Conservation (phyloP, 2,113 vertebrate species). For the Ammodytes dubius region DNA sequence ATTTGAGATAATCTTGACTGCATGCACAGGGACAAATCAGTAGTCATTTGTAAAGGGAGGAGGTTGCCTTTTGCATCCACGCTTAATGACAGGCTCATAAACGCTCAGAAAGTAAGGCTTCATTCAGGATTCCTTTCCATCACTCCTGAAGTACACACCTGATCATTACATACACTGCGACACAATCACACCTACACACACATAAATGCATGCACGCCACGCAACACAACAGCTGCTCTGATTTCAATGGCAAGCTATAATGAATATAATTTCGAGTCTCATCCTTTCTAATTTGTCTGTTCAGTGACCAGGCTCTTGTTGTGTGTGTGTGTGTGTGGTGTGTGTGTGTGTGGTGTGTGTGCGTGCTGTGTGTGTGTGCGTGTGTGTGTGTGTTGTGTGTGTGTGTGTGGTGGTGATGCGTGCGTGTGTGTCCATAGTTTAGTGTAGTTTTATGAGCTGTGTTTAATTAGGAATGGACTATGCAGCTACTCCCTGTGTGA, state of each 20-base stretch:
- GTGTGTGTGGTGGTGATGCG: not conserved
- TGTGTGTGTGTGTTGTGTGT: not conserved
- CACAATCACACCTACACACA: constrained; percentile 18
- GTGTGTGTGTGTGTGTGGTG: not conserved
- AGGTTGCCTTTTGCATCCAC: constrained; percentile 12
- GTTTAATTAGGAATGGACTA: constrained; percentile 33
- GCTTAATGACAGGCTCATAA: constrained; percentile 34
- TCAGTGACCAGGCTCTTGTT: not conserved
- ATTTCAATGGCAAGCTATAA: constrained; percentile 53
- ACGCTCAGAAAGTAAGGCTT: constrained; percentile 10
- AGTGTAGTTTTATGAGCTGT: constrained; percentile 43
- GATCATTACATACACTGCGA: constrained; percentile 27
- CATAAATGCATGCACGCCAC: constrained; percentile 12
- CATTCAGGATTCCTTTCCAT: constrained; percentile 12
- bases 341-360: not conserved
- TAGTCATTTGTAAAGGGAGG: not conserved
- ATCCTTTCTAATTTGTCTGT: not conserved
- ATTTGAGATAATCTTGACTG: not conserved
- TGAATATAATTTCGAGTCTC: constrained; percentile 23
- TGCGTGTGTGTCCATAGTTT: not conserved
- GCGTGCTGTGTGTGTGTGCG: not conserved
- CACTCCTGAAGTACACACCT: constrained; percentile 24
- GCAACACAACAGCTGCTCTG: constrained; percentile 13
- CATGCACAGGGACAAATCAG: not conserved
- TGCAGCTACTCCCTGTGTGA: constrained; percentile 35